A percentile compares a stretch with the other conserved stretches of the same genome.
Conservation (phyloP, 2,888 invertebrate species). For the Melanophora roralis region DNA sequence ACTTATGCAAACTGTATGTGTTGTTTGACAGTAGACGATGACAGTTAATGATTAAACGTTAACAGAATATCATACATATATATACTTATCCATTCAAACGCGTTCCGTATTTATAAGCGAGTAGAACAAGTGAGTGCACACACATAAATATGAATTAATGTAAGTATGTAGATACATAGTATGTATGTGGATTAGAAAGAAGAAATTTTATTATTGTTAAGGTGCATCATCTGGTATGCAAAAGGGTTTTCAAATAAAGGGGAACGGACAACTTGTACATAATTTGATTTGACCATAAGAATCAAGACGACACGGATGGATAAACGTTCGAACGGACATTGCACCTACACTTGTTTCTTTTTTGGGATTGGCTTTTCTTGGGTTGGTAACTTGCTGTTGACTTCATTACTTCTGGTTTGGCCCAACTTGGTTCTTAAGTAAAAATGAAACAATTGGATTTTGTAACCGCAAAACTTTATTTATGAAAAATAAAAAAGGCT, state of each 20-base stretch:
- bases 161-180: too few relatives aligned
- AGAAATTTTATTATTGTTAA: conserved; percentile 25
- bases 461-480: conserved; percentile 29
- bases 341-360: conserved; percentile 59
- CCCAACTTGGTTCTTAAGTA: conserved; percentile 38
- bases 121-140: conserved; percentile 7
- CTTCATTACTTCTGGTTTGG: conserved; percentile 24
- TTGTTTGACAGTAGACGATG: conserved; percentile 58
- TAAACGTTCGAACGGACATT: conserved; percentile 59
- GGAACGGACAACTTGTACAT: conserved; percentile 41
- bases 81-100: neutral
- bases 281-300: conserved; percentile 43
- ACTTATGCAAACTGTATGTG: neutral
- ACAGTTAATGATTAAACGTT: conserved; percentile 62
- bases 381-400: conserved; percentile 36
- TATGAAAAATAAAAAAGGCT: neutral
- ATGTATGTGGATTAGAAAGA: conserved; percentile 57
- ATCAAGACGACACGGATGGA: conserved; percentile 49
- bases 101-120: neutral
- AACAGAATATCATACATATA: conserved; percentile 50
- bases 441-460: conserved; percentile 48
- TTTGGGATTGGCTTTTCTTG: conserved; percentile 55
- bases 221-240: conserved; percentile 46
- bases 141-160: conserved; percentile 54
- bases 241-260: conserved; percentile 45